These are phyloP conservation scores for Casuarius casuarius DNA, from an alignment of 2,113 vertebrate genomes.

Conservation along the genomic window DNA sequence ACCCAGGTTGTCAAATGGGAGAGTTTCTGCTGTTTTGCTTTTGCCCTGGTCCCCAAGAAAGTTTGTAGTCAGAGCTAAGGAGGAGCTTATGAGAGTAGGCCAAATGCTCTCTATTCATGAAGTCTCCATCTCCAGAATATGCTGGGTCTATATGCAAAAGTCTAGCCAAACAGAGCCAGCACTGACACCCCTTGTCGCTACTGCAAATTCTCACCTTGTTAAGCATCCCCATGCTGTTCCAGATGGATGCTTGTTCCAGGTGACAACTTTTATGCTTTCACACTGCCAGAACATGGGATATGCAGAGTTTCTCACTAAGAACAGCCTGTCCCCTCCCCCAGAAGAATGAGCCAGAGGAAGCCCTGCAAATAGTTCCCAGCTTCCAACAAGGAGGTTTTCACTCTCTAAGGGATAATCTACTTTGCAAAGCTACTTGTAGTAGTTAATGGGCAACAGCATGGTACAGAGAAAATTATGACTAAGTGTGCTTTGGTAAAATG, in stretches of 20 bases:
- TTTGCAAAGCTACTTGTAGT: constrained; percentile 7
- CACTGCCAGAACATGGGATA: neutral
- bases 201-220: neutral
- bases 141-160: neutral
- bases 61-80: neutral
- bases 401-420: neutral
- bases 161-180: neutral
- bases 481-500: neutral
- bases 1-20: neutral
- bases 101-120: neutral
- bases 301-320: neutral
- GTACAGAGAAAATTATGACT: neutral
- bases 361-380: neutral
- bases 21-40: neutral
- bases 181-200: neutral
- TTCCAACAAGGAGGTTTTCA: neutral
- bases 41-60: neutral
- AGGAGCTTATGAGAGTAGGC: neutral
- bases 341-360: neutral
- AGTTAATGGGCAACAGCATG: neutral
- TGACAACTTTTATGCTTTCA: neutral
- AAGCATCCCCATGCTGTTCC: neutral
- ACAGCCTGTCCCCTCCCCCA: neutral
- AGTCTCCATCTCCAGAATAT: neutral
- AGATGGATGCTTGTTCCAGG: neutral